Percentiles rank a stretch among this genome's conserved stretches.
These are phyloP conservation scores for Mesembrinibis cayennensis DNA, from an alignment of 2,113 vertebrate genomes.

Conservation along the genomic window DNA sequence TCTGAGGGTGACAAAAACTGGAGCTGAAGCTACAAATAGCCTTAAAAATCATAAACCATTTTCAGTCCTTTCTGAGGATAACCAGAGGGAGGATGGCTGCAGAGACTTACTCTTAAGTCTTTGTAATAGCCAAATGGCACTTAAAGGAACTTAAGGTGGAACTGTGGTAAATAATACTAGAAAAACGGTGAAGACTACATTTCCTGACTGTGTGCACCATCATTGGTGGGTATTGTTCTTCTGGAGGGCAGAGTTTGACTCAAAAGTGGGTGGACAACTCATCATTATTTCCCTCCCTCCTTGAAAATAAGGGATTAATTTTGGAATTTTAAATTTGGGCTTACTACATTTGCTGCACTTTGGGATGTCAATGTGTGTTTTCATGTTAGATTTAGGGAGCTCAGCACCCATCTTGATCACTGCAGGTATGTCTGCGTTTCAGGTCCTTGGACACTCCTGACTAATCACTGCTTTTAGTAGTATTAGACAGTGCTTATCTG, in stretches of 20 bases:
- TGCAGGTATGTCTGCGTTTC: neutral
- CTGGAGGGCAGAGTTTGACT: neutral
- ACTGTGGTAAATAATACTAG: neutral
- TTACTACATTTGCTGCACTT: neutral
- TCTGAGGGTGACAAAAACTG: neutral
- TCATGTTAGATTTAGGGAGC: neutral
- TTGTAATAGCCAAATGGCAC: neutral
- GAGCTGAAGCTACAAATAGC: neutral
- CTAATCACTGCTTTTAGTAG: neutral
- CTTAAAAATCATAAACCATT: neutral
- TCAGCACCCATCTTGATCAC: neutral
- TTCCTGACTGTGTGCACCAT: neutral
- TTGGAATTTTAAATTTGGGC: neutral
- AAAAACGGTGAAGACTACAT: neutral
- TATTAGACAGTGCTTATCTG: neutral
- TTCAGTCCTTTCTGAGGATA: neutral
- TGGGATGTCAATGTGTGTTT: neutral
- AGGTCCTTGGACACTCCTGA: neutral
- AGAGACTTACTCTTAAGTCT: neutral
- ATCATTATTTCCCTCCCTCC: neutral
- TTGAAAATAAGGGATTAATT: neutral
- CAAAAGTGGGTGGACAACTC: rapidly evolving
- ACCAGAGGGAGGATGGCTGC: neutral
- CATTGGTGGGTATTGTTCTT: neutral
- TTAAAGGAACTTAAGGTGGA: neutral